Base-by-base conservation (phyloP, 2,888 invertebrate genomes). In the Ptilodon capucinus region DNA sequence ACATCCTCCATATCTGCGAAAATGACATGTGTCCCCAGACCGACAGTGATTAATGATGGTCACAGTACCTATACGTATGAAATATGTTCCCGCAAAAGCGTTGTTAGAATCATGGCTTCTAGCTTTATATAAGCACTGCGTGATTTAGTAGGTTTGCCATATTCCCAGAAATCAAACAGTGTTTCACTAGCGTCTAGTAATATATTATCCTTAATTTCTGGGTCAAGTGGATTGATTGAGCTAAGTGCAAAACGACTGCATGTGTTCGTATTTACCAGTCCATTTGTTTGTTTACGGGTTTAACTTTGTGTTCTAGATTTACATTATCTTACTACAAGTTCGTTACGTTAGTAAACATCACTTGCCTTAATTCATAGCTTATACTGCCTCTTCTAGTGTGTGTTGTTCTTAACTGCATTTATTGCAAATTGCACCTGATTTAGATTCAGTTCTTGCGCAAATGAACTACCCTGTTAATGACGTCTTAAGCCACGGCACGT, bases 401-500 rank as follows among this genome's bases (percentile, higher is more conserved):
- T 7, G 7, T 8, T n/a, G 28, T n/a, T 28, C 11, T 3, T 23
- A 28, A n/a, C n/a, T n/a, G n/a, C n/a, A 11, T 28, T 28, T n/a
- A 25, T 25, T n/a, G 28, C 28, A 28, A 28, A n/a, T 28, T 3
- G 4, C 28, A 0, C 9, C 8, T 8, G 23, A 5, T 32, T n/a
- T 7, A n/a, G n/a, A n/a, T n/a, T 32, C 13, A 32, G 6, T 4
- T 23, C 13, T 5, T n/a, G n/a, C 32, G 13, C 36, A 36, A 49
- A 48, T 57, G 51, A 51, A 51, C 45, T 32, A 30, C 14, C 32
- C 39, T 9, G 41, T 48, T 50, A 52, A 57, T 47, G 46, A 54
- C 44, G 50, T 51, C 48, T 57, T 45, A 56, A 71, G 47, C 64
- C 56, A 55, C 66, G 64, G 60, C 68, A 68, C 44, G 49, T 50